phyloP scores from a whole-genome alignment of 1,140 invertebrate genomes.

The silkworm (Bombyx mori) region ASM3026992v2 NC_085130.1:19139501-19140000 shows the following conservation, averaged over 20 bases:
- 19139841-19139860: background rate
- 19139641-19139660: conserved; percentile 36
- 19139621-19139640: conserved; percentile 28
- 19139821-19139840: background rate
- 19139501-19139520: conserved; percentile 12
- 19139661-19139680: conserved; percentile 28
- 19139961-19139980: no score
- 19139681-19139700: conserved; percentile 39
- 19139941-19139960: no score
- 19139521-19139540: conserved; percentile 3
- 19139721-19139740: background rate
- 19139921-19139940: no score
- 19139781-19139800: background rate
- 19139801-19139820: background rate
- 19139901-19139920: no score
- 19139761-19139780: background rate
- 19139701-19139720: conserved; percentile 27
- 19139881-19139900: no score
- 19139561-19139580: conserved; percentile 17
- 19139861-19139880: background rate
- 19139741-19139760: no score
- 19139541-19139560: conserved; percentile 1
- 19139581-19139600: conserved; percentile 14
- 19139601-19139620: conserved; percentile 41
- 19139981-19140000: no score